These are phyloP conservation scores for Ceratosolen fusciceps DNA, from an alignment of 1,140 invertebrate genomes.

Conservation along the genomic window DNA sequence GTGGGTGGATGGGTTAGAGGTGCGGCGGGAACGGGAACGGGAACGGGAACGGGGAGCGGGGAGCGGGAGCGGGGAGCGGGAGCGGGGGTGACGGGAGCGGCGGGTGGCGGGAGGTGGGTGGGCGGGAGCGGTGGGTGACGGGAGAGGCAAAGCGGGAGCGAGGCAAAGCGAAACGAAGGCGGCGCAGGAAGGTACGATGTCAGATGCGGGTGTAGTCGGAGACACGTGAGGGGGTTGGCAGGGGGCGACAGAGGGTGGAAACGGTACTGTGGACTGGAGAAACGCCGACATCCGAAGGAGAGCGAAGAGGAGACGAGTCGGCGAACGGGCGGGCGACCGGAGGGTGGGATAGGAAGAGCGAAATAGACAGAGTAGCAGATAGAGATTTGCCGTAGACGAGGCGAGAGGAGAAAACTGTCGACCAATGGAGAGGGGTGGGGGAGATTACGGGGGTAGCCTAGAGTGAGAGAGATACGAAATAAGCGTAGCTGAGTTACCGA, in stretches of 20 bases:
- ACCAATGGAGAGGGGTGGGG: background rate
- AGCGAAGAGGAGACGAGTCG: no score
- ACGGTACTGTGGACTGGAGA: conserved; percentile 38
- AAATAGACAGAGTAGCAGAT: conserved; percentile 46
- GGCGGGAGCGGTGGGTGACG: no score
- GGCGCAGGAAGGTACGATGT: conserved; percentile 50
- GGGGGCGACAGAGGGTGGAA: conserved; percentile 25
- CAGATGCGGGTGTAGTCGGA: conserved; percentile 49
- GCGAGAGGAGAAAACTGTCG: conserved; percentile 40
- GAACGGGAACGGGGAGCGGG: background rate
- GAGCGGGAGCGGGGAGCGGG: no score
- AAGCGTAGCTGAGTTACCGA: conserved; percentile 60
- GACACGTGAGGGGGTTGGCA: conserved; percentile 45
- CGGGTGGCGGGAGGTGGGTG: no score
- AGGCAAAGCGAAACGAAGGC: conserved; percentile 21
- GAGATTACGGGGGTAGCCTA: conserved; percentile 29
- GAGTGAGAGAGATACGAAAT: conserved; percentile 14
- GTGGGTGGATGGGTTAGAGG: conserved; percentile 16
- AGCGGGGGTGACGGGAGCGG: no score
- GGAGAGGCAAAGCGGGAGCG: conserved; percentile 39
- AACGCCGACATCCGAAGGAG: conserved; percentile 44
- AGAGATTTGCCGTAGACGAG: conserved; percentile 37
- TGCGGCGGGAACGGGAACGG: conserved; percentile 22
- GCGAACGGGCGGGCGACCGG: no score
- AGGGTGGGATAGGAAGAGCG: background rate